A percentile compares a stretch with the other conserved stretches of the same genome.
These are phyloP conservation scores for Tapirus terrestris DNA, from an alignment of 2,113 vertebrate species.

Conservation along the genomic window DNA sequence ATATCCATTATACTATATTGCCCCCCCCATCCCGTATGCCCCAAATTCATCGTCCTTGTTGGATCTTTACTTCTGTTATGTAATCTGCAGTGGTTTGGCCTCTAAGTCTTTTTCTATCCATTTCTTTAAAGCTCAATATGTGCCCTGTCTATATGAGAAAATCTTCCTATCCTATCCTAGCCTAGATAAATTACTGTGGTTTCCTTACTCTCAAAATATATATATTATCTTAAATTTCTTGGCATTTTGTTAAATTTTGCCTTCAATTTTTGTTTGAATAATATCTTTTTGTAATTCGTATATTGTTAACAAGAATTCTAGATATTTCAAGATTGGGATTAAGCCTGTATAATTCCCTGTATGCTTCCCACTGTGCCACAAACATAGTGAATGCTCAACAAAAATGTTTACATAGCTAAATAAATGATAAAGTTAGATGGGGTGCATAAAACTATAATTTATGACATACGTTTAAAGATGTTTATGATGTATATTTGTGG, in stretches of 20 bases:
- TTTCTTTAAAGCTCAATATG: neutral
- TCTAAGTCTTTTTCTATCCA: neutral
- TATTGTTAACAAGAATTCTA: neutral
- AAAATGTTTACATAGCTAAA: neutral
- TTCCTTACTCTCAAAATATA: neutral
- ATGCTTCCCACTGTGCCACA: neutral
- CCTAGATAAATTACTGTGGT: neutral
- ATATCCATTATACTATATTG: neutral
- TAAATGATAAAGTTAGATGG: neutral
- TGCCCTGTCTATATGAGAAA: neutral
- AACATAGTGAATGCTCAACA: neutral
- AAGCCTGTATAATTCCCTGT: neutral
- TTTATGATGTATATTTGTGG: neutral
- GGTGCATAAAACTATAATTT: neutral
- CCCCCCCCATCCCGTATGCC: neutral
- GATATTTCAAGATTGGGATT: neutral
- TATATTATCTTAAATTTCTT: neutral
- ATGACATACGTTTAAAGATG: neutral
- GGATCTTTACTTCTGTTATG: neutral
- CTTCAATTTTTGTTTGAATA: neutral
- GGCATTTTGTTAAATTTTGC: neutral
- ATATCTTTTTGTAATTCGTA: neutral
- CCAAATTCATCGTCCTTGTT: neutral
- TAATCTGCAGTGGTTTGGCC: neutral
- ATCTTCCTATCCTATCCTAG: neutral